Evolutionary conservation across 2,797 vertebrate genomes (phyloP).

Genomic region (Lepus oiostolus): DNA sequence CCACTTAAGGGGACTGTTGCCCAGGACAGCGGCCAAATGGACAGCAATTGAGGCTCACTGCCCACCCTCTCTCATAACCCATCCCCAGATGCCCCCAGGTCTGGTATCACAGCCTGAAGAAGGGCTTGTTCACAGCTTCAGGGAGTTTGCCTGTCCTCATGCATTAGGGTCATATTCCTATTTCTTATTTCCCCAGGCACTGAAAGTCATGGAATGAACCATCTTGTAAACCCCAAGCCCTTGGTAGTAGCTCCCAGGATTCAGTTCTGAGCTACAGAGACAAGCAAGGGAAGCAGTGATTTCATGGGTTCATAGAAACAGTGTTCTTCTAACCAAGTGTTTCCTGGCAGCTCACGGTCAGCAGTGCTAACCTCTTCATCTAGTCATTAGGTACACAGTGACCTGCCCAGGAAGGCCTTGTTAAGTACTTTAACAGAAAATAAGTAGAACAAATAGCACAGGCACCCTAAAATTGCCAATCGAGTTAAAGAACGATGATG

Average conservation of each 20-base stretch:
- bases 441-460: conserved; percentile 50
- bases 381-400: neutral
- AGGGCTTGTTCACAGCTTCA: neutral
- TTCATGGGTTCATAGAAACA: neutral
- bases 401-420: conserved; percentile 33
- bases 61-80: neutral
- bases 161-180: neutral
- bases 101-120: neutral
- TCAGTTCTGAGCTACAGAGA: neutral
- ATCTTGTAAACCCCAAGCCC: neutral
- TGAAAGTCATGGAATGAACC: neutral
- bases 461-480: neutral
- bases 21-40: neutral
- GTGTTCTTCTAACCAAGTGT: neutral
- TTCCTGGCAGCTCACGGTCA: neutral
- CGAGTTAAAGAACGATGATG: neutral
- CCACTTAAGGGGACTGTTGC: neutral
- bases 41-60: fast-evolving
- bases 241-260: neutral
- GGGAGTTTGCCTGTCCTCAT: neutral
- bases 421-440: conserved; percentile 39
- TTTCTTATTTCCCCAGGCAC: neutral
- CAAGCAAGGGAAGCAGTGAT: neutral
- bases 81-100: neutral
- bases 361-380: neutral